Conservation (phyloP, 2,888 invertebrate species). For the Drosophila aldrichi region DNA sequence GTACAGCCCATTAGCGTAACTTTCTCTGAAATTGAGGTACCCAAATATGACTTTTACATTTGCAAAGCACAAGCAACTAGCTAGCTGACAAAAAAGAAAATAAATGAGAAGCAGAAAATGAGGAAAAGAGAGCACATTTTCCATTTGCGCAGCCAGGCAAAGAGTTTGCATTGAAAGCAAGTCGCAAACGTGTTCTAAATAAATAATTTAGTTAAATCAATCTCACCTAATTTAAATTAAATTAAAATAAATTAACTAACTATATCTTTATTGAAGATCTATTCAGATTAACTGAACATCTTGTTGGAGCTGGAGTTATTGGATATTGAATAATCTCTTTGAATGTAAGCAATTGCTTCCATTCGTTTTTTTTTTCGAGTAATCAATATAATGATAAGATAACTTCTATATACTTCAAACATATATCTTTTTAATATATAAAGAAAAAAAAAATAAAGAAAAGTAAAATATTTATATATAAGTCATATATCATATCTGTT, state of each 20-base stretch:
- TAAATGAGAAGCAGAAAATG: neutral
- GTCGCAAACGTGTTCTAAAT: no score
- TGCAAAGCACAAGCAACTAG: constrained; percentile 14
- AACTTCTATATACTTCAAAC: neutral
- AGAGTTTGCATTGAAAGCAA: constrained; percentile 9
- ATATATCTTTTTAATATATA: no score
- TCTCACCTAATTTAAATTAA: neutral
- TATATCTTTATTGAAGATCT: neutral
- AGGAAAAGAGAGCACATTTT: neutral
- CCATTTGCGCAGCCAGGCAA: constrained; percentile 2
- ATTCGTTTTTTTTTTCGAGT: no score
- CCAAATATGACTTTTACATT: constrained; percentile 32
- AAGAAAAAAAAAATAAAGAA: no score
- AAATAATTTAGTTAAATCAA: no score
- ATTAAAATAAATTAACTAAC: no score
- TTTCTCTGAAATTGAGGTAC: constrained; percentile 43
- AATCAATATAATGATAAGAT: neutral
- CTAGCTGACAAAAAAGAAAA: neutral
- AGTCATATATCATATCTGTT: neutral
- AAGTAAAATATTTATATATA: no score
- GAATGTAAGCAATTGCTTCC: no score
- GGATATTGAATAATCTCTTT: no score
- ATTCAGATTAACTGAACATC: no score
- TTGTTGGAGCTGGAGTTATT: no score
- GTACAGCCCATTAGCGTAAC: constrained; percentile 35